Percentiles rank a stretch among this genome's conserved stretches.
These are phyloP conservation scores for Tipula helvola DNA, from an alignment of 2,888 invertebrate species.

Conservation along the genomic window DNA sequence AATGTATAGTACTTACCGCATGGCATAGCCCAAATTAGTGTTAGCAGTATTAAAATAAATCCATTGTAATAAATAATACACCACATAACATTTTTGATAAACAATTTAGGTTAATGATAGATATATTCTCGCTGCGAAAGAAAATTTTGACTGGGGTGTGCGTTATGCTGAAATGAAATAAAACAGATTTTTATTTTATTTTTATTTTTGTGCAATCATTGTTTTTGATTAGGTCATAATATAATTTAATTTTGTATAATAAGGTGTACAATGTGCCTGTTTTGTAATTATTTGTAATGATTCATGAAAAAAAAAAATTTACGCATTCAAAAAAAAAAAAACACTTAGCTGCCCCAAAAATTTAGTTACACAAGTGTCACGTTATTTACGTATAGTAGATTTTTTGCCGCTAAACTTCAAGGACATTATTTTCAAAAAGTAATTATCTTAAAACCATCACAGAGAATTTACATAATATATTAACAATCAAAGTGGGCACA, in stretches of 20 bases:
- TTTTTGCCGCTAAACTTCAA: too few relatives aligned
- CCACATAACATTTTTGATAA: constrained; percentile 4
- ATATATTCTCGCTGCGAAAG: background rate
- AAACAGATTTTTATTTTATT: background rate
- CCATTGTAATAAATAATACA: constrained; percentile 4
- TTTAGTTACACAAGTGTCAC: background rate
- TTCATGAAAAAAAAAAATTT: background rate
- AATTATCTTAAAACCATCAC: too few relatives aligned
- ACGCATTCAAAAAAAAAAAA: background rate
- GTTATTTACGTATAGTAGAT: background rate
- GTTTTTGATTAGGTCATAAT: background rate
- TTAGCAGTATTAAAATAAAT: background rate
- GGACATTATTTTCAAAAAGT: too few relatives aligned
- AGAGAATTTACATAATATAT: too few relatives aligned
- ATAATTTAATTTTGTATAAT: background rate
- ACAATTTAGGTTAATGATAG: constrained; percentile 4
- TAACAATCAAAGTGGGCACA: too few relatives aligned
- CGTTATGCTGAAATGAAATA: background rate
- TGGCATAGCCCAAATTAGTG: constrained; percentile 4
- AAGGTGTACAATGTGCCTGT: background rate
- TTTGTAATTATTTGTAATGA: background rate
- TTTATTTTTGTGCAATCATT: background rate
- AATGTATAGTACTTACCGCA: background rate
- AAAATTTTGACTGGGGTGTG: background rate
- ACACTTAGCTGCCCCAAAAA: background rate